Base-by-base conservation (phyloP, 2,797 vertebrate genomes). In the Alcedo atthis region DNA sequence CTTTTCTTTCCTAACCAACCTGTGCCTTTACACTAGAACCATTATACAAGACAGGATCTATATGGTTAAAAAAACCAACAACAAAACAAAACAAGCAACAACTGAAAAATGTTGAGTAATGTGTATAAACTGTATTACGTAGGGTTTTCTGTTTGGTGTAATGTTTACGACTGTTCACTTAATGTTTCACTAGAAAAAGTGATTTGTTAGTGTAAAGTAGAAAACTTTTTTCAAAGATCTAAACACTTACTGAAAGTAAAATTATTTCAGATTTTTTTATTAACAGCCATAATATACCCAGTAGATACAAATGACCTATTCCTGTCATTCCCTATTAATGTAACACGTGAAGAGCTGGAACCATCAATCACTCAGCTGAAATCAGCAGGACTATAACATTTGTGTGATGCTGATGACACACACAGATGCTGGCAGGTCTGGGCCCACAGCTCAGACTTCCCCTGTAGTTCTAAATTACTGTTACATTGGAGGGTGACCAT, bases 21-120 rank as follows among this genome's bases (percentile, higher is more conserved):
- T 98, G 99, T 99, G 99, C 99, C 99, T 99, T 99, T 98, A 95
- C 95, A 97, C 98, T 97, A 97, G 97, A 97, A 98, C 97, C 96
- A 98, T 98, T 96, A 94, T 90, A 97, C 92, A 94, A 98, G 98
- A 97, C 96, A 97, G 96, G 97, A 97, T 97, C 87, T 97, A 97
- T 96, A 97, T 96, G 96, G 97, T 75, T 74, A 85, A 82, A 89
- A 64, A 86, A 70, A 97, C 14, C 94, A 95, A 25, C 37, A 35
- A 33, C 89, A n/a, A 49, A 64, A 90, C 97, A 98, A 98, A 98
- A 97, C 98, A 96, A 97, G 97, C 95, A 97, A 98, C 97, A 98
- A 96, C 97, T 97, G 94, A 97, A 98, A 89, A 98, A 97, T 40
- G 95, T 97, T 98, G 97, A 98, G 97, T 97, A 95, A 96, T 97